Percentiles rank a stretch among this genome's conserved stretches.
These are phyloP conservation scores for Hafferia zeledoni DNA, from an alignment of 2,797 vertebrate genomes.

Conservation along the genomic window DNA sequence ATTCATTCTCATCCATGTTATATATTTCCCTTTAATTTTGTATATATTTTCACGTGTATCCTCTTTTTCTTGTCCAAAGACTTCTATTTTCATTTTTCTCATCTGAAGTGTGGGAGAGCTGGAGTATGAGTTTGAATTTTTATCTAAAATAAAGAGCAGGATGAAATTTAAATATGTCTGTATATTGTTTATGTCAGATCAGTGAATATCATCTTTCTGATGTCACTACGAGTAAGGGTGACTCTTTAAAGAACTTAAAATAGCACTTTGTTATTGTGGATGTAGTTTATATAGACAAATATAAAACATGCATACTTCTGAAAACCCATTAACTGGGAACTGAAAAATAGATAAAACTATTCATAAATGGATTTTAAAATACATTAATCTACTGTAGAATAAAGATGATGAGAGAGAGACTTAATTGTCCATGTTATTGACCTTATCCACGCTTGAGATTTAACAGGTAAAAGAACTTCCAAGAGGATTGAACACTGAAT, in stretches of 20 bases:
- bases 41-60: not conserved
- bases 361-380: constrained; percentile 19
- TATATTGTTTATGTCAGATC: not conserved
- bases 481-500: not conserved
- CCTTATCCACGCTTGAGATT: not conserved
- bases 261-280: not conserved
- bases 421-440: not conserved
- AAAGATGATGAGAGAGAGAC: not conserved
- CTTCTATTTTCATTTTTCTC: not conserved
- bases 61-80: not conserved
- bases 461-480: not conserved
- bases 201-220: constrained; percentile 2
- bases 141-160: not conserved
- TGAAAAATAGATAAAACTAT: constrained; percentile 32
- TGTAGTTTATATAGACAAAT: not conserved
- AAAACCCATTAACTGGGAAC: constrained; percentile 29
- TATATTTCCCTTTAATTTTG: not conserved
- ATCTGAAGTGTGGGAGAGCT: not conserved
- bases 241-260: constrained; percentile 20
- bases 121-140: not conserved
- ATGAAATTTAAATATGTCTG: not conserved
- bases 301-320: not conserved
- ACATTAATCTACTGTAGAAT: not conserved
- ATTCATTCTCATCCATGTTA: not conserved
- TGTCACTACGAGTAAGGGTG: not conserved